Evolutionary conservation across 2,888 invertebrate genomes (phyloP), one percentile per base, ranked within the genome.

Genomic region (Drosophila dives): DNA sequence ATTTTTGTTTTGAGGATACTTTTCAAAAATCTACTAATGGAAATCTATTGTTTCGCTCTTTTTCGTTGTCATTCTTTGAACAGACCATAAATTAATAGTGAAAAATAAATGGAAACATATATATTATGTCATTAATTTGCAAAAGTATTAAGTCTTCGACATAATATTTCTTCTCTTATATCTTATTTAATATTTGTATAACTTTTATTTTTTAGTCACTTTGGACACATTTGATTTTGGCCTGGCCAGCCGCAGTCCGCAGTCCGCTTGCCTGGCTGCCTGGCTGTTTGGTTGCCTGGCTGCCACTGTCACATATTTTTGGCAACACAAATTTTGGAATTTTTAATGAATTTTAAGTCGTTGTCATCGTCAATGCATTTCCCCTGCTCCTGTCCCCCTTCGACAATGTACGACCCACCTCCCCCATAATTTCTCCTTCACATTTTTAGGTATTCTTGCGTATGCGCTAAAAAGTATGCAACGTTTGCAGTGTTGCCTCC

Each of bases 311-410:
- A 72, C 75, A 80, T 77, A 77, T 77, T 77, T 77, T 74, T 72
- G 81, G 79, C 64, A 65, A 70, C 69, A 79, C 63, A 83, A 75
- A 72, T 83, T 85, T 83, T 75, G 74, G 88, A 86, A 85, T 88
- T 83, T 73, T 59, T 74, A 87, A 85, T 87, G 81, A 81, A 85
- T 85, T 81, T 68, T 66, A 76, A 80, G 79, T 76, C 74, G 80
- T 80, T 77, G 83, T 79, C 81, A 79, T 80, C 75, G 73, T 78
- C 73, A 54, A 68, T 84, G 80, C 80, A 68, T 69, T 56, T 74
- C 56, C 67, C 62, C 60, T 36, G 50, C 2, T 45, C 2, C 26
- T 38, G 26, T 12, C 17, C n/a, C 55, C 8, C 12, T 3, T 80
- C 71, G 72, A 73, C 72, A 51, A 64, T 81, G 79, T 72, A 69